Conservation (phyloP, 1,140 invertebrate species). For the Diprion similis region DNA sequence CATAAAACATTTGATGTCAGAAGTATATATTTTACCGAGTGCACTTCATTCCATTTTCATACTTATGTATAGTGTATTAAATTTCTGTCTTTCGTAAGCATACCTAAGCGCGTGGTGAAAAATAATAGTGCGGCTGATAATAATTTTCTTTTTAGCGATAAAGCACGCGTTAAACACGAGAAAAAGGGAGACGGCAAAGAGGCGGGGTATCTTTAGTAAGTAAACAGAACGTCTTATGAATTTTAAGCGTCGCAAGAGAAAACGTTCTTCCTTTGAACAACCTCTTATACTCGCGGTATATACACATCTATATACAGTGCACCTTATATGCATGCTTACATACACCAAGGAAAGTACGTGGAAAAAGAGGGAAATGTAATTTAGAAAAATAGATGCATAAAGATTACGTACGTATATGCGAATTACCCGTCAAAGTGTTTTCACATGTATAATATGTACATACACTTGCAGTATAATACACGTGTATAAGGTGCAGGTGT, state of each 20-base stretch:
- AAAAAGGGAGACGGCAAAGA: slow-evolving; percentile 18
- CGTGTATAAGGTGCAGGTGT: too few relatives aligned
- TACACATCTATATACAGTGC: not conserved
- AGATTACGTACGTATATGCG: slow-evolving; percentile 31
- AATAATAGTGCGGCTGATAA: slow-evolving; percentile 51
- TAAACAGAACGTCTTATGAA: slow-evolving; percentile 59
- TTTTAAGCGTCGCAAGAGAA: slow-evolving; percentile 51
- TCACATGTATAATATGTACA: not conserved
- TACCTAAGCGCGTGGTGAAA: not conserved
- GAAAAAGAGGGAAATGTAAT: slow-evolving; percentile 39
- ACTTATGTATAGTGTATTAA: too few relatives aligned
- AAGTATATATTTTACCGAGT: too few relatives aligned
- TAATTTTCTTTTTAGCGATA: slow-evolving; percentile 57
- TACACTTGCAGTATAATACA: too few relatives aligned
- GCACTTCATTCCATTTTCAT: too few relatives aligned
- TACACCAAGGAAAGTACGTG: not conserved
- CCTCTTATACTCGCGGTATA: slow-evolving; percentile 31
- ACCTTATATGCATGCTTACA: too few relatives aligned
- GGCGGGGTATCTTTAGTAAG: slow-evolving; percentile 53
- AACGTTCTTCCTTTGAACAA: slow-evolving; percentile 38
- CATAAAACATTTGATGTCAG: too few relatives aligned
- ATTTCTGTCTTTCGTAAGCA: too few relatives aligned
- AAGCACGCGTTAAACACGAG: slow-evolving; percentile 42
- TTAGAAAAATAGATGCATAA: slow-evolving; percentile 35
- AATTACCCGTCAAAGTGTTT: not conserved